Conservation (phyloP, 2,797 vertebrate species). For the Mallotus villosus region DNA sequence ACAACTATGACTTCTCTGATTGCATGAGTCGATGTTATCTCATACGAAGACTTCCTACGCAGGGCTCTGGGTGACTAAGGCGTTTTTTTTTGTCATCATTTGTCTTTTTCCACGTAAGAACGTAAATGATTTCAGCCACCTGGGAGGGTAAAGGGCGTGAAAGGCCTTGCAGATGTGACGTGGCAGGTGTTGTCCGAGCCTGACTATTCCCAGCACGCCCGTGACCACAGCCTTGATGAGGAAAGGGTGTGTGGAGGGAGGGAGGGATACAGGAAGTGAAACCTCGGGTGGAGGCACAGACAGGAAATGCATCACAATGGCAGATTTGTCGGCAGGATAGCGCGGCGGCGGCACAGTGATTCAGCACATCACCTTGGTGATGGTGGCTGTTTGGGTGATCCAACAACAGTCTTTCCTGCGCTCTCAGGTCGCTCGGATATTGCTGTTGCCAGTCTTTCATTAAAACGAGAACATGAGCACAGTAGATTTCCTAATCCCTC, state of each 20-base stretch:
- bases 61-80: constrained; percentile 35
- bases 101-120: constrained; percentile 40
- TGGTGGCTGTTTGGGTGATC: background rate
- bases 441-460: constrained; percentile 37
- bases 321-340: constrained; percentile 47
- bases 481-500: constrained; percentile 61
- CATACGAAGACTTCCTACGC: constrained; percentile 14
- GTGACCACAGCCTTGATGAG: constrained; percentile 27
- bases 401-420: background rate
- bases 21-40: constrained; percentile 35
- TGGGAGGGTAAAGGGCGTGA: constrained; percentile 16
- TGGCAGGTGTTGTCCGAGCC: constrained; percentile 34
- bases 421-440: background rate
- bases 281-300: constrained; percentile 25
- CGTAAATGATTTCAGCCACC: constrained; percentile 23
- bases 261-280: constrained; percentile 46
- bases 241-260: constrained; percentile 33
- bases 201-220: constrained; percentile 44
- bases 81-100: background rate
- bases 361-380: constrained; percentile 39
- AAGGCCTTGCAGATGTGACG: constrained; percentile 37
- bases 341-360: constrained; percentile 37
- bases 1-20: constrained; percentile 16
- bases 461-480: constrained; percentile 47
- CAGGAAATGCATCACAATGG: constrained; percentile 59